These are phyloP conservation scores for Takifugu rubripes DNA, from an alignment of 2,797 vertebrate species.

Conservation along the genomic window DNA sequence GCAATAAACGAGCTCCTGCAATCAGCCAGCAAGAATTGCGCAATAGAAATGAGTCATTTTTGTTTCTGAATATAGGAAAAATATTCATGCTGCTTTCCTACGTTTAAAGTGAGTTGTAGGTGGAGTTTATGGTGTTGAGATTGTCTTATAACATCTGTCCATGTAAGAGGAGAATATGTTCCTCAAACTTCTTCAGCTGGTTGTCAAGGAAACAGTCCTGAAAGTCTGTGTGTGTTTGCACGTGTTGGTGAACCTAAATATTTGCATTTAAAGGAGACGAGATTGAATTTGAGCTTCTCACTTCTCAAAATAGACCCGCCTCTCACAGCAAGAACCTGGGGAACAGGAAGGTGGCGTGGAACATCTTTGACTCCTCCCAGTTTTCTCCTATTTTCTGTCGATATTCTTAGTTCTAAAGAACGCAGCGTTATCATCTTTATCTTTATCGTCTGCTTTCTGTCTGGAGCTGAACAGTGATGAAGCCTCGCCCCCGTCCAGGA, in stretches of 20 bases:
- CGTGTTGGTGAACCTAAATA: constrained; percentile 23
- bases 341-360: not conserved
- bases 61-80: too few species aligned
- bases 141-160: constrained; percentile 26
- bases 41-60: too few species aligned
- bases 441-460: constrained; percentile 40
- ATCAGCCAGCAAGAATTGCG: too few species aligned
- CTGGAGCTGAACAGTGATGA: constrained; percentile 47
- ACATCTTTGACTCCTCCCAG: not conserved
- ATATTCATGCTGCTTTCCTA: not conserved
- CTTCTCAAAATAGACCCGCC: constrained; percentile 2
- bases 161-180: constrained; percentile 42
- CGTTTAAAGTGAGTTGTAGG: constrained; percentile 38
- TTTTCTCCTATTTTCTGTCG: constrained; percentile 24
- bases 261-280: constrained; percentile 38
- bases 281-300: constrained; percentile 19
- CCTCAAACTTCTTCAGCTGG: constrained; percentile 41
- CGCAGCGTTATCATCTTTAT: constrained; percentile 1
- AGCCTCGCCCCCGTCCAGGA: constrained; percentile 49
- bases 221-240: constrained; percentile 5
- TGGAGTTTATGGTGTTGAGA: constrained; percentile 18
- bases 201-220: constrained; percentile 62
- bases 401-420: constrained; percentile 22
- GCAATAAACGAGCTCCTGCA: too few species aligned
- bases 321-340: not conserved